Evolutionary conservation across 2,113 vertebrate species (phyloP).

Genomic region (Amphiprion percula): DNA sequence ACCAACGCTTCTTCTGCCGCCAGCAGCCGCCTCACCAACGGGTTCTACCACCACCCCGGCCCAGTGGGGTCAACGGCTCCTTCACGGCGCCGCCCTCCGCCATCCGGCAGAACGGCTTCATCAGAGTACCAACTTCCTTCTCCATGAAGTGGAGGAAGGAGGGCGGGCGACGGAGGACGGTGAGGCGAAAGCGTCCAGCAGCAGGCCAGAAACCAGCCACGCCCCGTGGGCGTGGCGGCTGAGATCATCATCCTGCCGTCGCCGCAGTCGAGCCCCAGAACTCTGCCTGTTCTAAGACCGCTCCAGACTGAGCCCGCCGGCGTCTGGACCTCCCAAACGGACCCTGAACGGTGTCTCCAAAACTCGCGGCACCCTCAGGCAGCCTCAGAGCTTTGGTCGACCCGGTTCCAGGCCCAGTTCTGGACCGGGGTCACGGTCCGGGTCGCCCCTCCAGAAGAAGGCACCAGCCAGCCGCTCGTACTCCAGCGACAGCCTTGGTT

Average conservation of each 20-base stretch:
- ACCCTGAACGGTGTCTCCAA: not conserved
- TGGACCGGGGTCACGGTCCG: constrained; percentile 52
- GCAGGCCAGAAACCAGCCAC: constrained; percentile 28
- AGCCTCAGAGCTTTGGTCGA: constrained; percentile 28
- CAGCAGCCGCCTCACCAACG: constrained; percentile 69
- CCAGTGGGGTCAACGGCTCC: constrained; percentile 30
- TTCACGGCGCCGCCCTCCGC: not conserved
- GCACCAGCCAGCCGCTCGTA: constrained; percentile 85
- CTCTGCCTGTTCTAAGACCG: constrained; percentile 51
- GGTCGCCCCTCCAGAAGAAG: constrained; percentile 79
- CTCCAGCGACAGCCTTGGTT: constrained; percentile 87
- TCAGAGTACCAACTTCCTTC: constrained; percentile 78
- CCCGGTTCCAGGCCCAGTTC: constrained; percentile 79
- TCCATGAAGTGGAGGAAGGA: constrained; percentile 88
- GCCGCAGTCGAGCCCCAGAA: constrained; percentile 34
- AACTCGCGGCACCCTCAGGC: constrained; percentile 15
- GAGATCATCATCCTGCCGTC: constrained; percentile 5
- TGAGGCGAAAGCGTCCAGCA: constrained; percentile 49
- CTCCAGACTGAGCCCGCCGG: constrained; percentile 30
- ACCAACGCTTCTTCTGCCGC: constrained; percentile 25
- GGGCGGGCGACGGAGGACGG: constrained; percentile 72
- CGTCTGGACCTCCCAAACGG: constrained; percentile 17
- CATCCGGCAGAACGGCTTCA: constrained; percentile 84
- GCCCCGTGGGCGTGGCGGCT: constrained; percentile 7
- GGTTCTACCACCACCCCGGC: constrained; percentile 72